Percentiles rank a stretch among this genome's conserved stretches.
Conservation (phyloP, 2,888 invertebrate genomes). For the Antheraea yamamai region DNA sequence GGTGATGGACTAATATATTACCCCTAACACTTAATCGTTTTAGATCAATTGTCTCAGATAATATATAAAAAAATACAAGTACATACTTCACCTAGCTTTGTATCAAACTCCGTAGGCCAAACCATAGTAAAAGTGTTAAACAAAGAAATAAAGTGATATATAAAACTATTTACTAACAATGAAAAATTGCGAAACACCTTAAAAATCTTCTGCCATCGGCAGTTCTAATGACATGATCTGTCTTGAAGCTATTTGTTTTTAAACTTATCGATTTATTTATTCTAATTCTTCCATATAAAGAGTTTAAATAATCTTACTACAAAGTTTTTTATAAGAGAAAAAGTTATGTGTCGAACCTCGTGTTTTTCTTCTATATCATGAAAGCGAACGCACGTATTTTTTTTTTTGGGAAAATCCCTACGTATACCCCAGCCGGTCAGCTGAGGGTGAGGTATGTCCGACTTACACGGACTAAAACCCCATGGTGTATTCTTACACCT, state of each 20-base stretch:
- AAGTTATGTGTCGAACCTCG: too few relatives aligned
- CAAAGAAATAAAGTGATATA: constrained; percentile 22
- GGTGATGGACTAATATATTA: not conserved
- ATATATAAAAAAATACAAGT: not conserved
- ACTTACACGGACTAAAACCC: too few relatives aligned
- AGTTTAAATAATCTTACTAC: not conserved
- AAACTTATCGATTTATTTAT: not conserved
- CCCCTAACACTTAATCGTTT: not conserved
- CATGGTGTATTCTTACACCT: too few relatives aligned
- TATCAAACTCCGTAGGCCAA: constrained; percentile 65
- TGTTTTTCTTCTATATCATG: too few relatives aligned
- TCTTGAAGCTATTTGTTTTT: not conserved
- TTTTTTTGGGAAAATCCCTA: too few relatives aligned
- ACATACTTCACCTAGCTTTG: constrained; percentile 61
- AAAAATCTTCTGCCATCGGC: constrained; percentile 8
- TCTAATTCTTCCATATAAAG: not conserved
- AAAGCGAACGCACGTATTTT: too few relatives aligned
- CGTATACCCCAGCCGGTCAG: too few relatives aligned
- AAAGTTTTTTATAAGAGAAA: not conserved
- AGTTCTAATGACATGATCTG: not conserved
- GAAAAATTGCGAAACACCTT: constrained; percentile 3
- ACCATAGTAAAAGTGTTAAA: constrained; percentile 49
- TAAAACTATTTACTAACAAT: constrained; percentile 20
- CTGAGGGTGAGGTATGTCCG: too few relatives aligned
- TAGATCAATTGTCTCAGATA: not conserved